phyloP scores from a whole-genome alignment of 2,113 vertebrate genomes.

The Nerophis ophidion region DNA sequence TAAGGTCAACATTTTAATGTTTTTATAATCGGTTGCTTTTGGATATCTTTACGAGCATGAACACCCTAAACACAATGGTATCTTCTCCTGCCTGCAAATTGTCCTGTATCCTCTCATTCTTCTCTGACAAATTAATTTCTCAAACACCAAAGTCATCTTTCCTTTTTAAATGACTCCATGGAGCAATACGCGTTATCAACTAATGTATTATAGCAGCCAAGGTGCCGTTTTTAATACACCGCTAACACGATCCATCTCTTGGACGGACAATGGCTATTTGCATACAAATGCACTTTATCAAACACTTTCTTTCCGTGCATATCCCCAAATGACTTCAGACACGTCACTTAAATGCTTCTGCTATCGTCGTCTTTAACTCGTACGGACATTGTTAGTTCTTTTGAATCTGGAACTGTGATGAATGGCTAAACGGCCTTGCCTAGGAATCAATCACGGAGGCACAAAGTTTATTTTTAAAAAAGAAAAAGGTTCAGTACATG shows the following conservation, averaged over 20 bases:
- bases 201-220: constrained; percentile 2
- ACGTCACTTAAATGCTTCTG: background rate
- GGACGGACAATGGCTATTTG: constrained; percentile 21
- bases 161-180: constrained; percentile 24
- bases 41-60: constrained; percentile 1
- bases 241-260: constrained; percentile 8
- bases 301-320: constrained; percentile 1
- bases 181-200: constrained; percentile 17
- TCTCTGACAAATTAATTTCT: constrained; percentile 32
- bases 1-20: background rate
- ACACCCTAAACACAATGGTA: background rate
- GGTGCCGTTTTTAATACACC: constrained; percentile 7
- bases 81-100: constrained; percentile 5
- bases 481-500: no score
- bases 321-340: background rate
- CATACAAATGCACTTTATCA: constrained; percentile 10
- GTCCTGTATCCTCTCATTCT: constrained; percentile 38
- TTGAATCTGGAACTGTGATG: background rate
- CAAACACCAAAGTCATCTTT: constrained; percentile 37
- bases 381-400: background rate
- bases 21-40: background rate
- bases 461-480: background rate
- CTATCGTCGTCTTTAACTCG: no score
- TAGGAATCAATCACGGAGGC: background rate
- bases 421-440: background rate